Percentiles rank a stretch among this genome's conserved stretches.
Evolutionary conservation across 1,140 invertebrate genomes (phyloP).

Genomic region (Bicyclus anynana): DNA sequence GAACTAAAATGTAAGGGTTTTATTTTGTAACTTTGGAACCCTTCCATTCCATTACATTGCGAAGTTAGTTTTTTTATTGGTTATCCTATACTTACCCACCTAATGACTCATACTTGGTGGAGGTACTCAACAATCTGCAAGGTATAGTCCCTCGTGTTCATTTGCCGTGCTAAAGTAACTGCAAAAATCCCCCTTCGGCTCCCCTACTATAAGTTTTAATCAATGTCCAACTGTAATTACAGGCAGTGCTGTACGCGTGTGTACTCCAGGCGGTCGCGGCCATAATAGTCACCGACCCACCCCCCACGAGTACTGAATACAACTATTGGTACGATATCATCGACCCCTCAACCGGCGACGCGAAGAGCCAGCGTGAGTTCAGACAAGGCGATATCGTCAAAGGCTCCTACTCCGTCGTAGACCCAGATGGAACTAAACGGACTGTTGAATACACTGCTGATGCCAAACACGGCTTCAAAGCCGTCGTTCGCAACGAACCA

Average conservation of each 20-base stretch:
- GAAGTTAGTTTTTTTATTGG: too few species aligned
- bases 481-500: slow-evolving; percentile 78
- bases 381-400: slow-evolving; percentile 79
- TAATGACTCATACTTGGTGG: too few species aligned
- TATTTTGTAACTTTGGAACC: too few species aligned
- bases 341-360: slow-evolving; percentile 78
- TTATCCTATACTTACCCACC: too few species aligned
- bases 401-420: slow-evolving; percentile 78
- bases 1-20: too few species aligned
- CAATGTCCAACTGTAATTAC: too few species aligned
- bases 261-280: slow-evolving; percentile 30
- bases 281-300: slow-evolving; percentile 61
- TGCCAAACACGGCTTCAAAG: slow-evolving; percentile 83
- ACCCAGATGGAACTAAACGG: slow-evolving; percentile 82
- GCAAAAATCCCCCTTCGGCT: too few species aligned
- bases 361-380: slow-evolving; percentile 79
- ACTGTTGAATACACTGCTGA: slow-evolving; percentile 86
- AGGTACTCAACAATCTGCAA: too few species aligned
- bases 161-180: too few species aligned
- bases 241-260: slow-evolving; percentile 37
- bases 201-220: too few species aligned
- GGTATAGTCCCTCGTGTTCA: too few species aligned
- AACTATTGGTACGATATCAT: slow-evolving; percentile 76
- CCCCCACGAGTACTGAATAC: slow-evolving; percentile 61
- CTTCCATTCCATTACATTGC: too few species aligned